phyloP scores from a whole-genome alignment of 2,888 invertebrate species.

The Cylindroiulus punctatus region DNA sequence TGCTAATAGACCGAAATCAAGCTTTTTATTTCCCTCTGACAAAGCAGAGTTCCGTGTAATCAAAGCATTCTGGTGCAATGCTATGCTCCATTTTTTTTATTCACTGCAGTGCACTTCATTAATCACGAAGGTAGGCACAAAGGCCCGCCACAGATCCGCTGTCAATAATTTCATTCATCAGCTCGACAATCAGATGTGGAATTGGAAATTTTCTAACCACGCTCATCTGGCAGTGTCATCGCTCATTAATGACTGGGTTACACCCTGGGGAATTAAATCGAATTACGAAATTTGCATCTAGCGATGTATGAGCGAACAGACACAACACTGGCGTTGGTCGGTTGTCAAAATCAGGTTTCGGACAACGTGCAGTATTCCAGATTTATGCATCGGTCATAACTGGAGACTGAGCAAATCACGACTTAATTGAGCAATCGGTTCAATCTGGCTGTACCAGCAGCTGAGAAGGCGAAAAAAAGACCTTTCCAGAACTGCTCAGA shows the following conservation, averaged over 20 bases:
- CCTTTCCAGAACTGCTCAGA: no score
- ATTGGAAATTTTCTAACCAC: not conserved
- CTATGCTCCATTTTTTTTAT: not conserved
- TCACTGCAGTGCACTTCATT: not conserved
- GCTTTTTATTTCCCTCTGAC: constrained; percentile 36
- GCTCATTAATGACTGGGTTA: not conserved
- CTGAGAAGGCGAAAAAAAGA: no score
- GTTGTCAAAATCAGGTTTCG: no score
- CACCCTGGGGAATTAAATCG: not conserved
- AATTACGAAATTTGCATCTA: not conserved
- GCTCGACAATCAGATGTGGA: not conserved
- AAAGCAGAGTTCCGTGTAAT: constrained; percentile 26
- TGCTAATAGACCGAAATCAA: constrained; percentile 38
- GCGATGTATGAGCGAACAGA: not conserved
- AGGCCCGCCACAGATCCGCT: not conserved
- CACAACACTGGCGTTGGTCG: not conserved
- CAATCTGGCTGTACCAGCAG: no score
- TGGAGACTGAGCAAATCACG: no score
- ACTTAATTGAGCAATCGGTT: no score
- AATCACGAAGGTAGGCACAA: constrained; percentile 14
- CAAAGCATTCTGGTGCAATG: constrained; percentile 11
- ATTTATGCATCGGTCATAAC: no score
- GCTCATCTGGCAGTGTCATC: constrained; percentile 13
- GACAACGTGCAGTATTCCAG: no score
- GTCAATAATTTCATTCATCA: constrained; percentile 12